These are phyloP conservation scores for Oppia nitens DNA, from an alignment of 1,140 invertebrate species.

Conservation along the genomic window DNA sequence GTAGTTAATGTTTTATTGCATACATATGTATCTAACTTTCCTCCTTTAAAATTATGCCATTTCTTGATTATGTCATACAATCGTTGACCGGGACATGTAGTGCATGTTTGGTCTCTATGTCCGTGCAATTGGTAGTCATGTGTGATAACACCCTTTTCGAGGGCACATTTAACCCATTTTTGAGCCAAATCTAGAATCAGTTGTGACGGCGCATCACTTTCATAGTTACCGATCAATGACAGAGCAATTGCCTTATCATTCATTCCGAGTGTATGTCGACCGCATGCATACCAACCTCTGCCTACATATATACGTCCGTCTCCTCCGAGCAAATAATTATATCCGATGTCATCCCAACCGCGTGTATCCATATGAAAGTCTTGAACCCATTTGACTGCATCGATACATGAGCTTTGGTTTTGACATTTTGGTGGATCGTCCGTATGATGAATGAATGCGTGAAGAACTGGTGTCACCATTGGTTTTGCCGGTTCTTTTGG, in stretches of 20 bases:
- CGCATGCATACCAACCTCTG: slow-evolving; percentile 24
- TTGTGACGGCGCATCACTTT: neutral
- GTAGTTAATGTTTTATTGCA: no score
- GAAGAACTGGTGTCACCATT: no score
- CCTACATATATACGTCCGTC: slow-evolving; percentile 28
- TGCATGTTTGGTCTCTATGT: slow-evolving; percentile 18
- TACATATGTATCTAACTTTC: no score
- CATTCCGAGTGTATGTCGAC: slow-evolving; percentile 24
- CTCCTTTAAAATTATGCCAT: no score
- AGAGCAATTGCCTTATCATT: slow-evolving; percentile 24
- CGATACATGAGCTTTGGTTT: no score
- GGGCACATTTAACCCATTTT: slow-evolving; percentile 6
- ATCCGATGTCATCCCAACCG: slow-evolving; percentile 15
- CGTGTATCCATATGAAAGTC: slow-evolving; percentile 23
- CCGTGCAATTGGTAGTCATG: slow-evolving; percentile 12
- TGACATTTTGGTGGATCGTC: no score
- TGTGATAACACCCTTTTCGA: slow-evolving; percentile 1
- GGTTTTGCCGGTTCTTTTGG: no score
- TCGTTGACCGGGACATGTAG: slow-evolving; percentile 15
- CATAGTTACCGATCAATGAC: slow-evolving; percentile 23
- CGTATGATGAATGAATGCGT: no score
- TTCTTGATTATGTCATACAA: slow-evolving; percentile 12
- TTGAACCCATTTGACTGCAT: slow-evolving; percentile 24
- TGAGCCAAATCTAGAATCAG: slow-evolving; percentile 8
- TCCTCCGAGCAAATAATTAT: slow-evolving; percentile 28